Conservation (phyloP, 2,888 invertebrate species). For the Drosophila putrida region DNA sequence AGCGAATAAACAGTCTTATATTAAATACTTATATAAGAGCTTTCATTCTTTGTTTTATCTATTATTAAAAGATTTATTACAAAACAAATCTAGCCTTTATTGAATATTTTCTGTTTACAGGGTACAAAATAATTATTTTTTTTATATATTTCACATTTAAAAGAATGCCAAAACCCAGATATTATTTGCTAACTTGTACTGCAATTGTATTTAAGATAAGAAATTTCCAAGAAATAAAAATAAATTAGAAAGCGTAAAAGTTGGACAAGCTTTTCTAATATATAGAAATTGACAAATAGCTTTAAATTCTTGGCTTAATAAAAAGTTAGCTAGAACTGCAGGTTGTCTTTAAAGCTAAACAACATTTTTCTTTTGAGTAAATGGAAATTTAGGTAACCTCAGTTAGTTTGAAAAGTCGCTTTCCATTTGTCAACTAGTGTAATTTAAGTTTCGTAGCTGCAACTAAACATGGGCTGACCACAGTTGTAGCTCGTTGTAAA, state of each 20-base stretch:
- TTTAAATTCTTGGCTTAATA: neutral
- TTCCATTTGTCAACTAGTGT: slow-evolving; percentile 5
- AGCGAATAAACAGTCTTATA: no score
- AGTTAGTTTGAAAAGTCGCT: neutral
- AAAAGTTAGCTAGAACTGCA: neutral
- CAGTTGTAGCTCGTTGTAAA: neutral
- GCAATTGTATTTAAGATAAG: neutral
- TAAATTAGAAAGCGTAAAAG: no score
- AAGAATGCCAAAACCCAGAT: neutral
- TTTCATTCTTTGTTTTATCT: no score
- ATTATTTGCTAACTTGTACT: neutral
- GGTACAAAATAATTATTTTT: neutral
- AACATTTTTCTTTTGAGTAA: neutral
- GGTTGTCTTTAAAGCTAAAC: neutral
- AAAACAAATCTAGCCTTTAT: neutral
- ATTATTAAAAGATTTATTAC: neutral
- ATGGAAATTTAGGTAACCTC: neutral
- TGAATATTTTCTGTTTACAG: neutral
- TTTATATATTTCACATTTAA: neutral
- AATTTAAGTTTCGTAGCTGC: neutral
- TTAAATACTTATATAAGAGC: no score
- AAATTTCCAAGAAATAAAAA: neutral
- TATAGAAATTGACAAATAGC: neutral
- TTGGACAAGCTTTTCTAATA: neutral
- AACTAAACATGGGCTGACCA: neutral